A percentile compares a stretch with the other conserved stretches of the same genome.
Evolutionary conservation across 2,888 invertebrate genomes (phyloP).

Genomic region (Branchellion lobata): DNA sequence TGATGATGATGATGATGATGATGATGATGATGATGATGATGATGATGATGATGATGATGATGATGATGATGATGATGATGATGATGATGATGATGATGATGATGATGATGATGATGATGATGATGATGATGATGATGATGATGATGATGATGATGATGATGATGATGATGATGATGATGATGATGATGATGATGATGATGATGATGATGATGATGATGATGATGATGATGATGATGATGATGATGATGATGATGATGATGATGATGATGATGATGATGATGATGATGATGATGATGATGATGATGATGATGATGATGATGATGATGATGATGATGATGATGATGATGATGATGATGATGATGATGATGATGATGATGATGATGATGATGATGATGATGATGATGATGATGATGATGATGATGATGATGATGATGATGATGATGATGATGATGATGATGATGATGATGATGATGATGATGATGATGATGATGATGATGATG

Average conservation of each 20-base stretch:
- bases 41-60: constrained; percentile 5
- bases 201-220: constrained; percentile 26
- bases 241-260: constrained; percentile 23
- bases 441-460: constrained; percentile 24
- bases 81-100: constrained; percentile 17
- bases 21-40: neutral
- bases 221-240: constrained; percentile 23
- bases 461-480: constrained; percentile 21
- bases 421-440: constrained; percentile 23
- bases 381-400: constrained; percentile 26
- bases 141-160: constrained; percentile 27
- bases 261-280: constrained; percentile 24
- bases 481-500: constrained; percentile 24
- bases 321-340: constrained; percentile 26
- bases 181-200: constrained; percentile 24
- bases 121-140: constrained; percentile 10
- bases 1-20: constrained; percentile 11
- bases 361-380: constrained; percentile 24
- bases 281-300: constrained; percentile 21
- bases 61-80: constrained; percentile 25
- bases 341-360: constrained; percentile 23
- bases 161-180: constrained; percentile 16
- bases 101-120: constrained; percentile 24
- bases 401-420: constrained; percentile 23
- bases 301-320: constrained; percentile 24